These are phyloP conservation scores for Lonchura striata DNA, from an alignment of 2,113 vertebrate genomes.

Conservation along the genomic window DNA sequence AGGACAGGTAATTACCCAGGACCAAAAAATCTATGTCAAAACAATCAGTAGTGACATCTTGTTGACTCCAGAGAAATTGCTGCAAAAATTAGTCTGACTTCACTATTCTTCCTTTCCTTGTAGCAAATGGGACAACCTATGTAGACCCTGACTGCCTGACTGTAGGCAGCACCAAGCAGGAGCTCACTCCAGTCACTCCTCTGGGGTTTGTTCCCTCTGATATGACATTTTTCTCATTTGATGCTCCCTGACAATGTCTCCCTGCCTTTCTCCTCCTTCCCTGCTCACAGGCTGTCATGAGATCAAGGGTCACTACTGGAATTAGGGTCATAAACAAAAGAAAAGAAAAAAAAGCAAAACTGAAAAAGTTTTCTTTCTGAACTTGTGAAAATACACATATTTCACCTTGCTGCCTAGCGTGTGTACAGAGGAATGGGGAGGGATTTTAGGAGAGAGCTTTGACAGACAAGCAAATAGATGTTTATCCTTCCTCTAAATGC, in stretches of 20 bases:
- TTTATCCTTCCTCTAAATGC: background rate
- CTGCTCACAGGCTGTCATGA: background rate
- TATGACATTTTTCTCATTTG: background rate
- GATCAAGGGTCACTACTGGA: background rate
- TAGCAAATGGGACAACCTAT: background rate
- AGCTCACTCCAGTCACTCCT: background rate
- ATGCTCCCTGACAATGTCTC: background rate
- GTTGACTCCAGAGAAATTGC: background rate
- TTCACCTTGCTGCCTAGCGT: background rate
- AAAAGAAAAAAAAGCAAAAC: background rate
- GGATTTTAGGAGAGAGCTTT: background rate
- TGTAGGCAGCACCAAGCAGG: background rate
- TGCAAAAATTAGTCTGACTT: background rate
- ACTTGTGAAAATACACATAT: background rate
- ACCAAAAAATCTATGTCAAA: constrained; percentile 4
- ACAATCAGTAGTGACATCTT: background rate
- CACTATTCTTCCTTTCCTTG: background rate
- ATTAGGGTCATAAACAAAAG: background rate
- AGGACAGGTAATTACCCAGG: background rate
- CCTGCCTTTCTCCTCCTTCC: background rate
- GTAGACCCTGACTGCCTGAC: background rate
- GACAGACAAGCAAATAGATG: background rate
- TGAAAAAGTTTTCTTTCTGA: background rate
- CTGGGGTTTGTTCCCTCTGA: background rate
- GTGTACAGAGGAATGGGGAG: background rate